phyloP scores from a whole-genome alignment of 1,140 invertebrate genomes.

The Delia radicum region DNA sequence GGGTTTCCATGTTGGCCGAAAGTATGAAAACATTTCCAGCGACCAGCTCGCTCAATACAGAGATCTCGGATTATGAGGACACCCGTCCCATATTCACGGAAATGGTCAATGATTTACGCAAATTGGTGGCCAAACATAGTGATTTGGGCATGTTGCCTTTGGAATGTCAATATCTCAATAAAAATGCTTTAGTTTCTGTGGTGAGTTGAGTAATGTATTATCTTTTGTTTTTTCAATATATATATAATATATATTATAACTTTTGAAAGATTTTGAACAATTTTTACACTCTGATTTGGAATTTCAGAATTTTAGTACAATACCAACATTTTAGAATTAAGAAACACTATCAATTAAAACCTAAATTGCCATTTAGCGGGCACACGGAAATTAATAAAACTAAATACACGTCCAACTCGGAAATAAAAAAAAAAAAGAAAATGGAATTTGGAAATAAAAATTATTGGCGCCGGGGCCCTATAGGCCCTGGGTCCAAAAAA shows the following conservation, averaged over 20 bases:
- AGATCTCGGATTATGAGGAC: constrained; percentile 80
- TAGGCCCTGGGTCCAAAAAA: no score
- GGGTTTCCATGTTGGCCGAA: constrained; percentile 96
- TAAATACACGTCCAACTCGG: no score
- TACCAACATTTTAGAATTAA: no score
- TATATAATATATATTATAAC: constrained; percentile 2
- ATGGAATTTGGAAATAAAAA: no score
- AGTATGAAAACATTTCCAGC: constrained; percentile 91
- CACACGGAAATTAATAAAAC: no score
- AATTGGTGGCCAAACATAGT: constrained; percentile 82
- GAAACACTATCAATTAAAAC: no score
- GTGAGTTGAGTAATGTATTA: constrained; percentile 60
- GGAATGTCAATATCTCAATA: constrained; percentile 96
- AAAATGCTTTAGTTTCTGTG: constrained; percentile 84
- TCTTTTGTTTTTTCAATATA: not conserved
- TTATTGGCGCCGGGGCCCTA: no score
- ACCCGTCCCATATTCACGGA: constrained; percentile 87
- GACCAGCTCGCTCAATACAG: constrained; percentile 83
- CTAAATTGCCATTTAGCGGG: no score
- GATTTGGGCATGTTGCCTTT: constrained; percentile 87
- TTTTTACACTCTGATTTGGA: no score
- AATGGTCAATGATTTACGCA: constrained; percentile 82
- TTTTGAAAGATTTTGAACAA: not conserved
- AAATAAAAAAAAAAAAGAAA: no score
- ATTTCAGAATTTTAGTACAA: no score